Evolutionary conservation across 2,797 vertebrate species (phyloP).

Genomic region (Pangasius sanitwongsei): DNA sequence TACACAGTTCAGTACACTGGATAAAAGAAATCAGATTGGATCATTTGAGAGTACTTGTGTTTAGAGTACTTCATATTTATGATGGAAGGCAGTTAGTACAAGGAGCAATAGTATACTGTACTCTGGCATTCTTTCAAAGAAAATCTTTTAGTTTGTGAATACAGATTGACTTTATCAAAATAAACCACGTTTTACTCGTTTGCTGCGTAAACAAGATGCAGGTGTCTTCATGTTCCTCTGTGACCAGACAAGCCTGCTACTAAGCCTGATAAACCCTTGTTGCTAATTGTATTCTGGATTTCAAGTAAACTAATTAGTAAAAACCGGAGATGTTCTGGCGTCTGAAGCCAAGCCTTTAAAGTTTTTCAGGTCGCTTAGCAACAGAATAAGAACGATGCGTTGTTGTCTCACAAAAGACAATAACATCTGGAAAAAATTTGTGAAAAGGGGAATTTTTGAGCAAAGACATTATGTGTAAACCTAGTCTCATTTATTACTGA

Average conservation of each 20-base stretch:
- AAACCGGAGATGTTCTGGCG: neutral
- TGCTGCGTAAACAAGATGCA: neutral
- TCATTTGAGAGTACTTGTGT: neutral
- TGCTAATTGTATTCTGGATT: conserved; percentile 15
- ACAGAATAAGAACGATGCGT: neutral
- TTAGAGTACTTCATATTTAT: neutral
- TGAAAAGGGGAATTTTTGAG: neutral
- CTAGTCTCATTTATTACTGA: neutral
- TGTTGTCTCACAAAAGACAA: neutral
- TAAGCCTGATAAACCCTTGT: neutral
- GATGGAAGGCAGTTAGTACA: neutral
- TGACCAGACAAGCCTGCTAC: neutral
- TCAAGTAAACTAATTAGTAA: conserved; percentile 24
- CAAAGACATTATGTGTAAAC: neutral
- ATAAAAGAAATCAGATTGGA: neutral
- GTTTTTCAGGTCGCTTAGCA: conserved; percentile 27
- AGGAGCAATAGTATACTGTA: neutral
- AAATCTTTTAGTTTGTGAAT: neutral
- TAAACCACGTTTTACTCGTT: neutral
- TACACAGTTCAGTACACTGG: neutral
- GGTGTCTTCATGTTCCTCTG: conserved; percentile 3
- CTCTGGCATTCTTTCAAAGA: neutral
- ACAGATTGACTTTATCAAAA: neutral
- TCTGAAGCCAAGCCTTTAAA: conserved; percentile 1
- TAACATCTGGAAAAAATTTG: conserved; percentile 15